Percentiles rank a stretch among this genome's conserved stretches.
Conservation (phyloP, 2,888 invertebrate genomes). For the Epistrophe eligans region DNA sequence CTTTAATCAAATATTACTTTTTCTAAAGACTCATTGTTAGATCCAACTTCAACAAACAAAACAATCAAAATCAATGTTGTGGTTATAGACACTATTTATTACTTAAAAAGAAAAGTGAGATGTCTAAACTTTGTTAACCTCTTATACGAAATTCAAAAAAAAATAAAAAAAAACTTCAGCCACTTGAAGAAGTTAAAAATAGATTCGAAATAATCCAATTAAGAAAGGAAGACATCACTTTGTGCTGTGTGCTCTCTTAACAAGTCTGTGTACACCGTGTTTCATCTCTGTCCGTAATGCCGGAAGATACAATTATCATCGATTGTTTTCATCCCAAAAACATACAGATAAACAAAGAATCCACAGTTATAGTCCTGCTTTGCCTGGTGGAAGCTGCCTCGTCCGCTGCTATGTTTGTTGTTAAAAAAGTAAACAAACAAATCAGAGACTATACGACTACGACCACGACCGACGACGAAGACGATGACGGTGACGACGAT, state of each 20-base stretch:
- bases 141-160: neutral
- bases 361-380: constrained; percentile 11
- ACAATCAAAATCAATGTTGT: neutral
- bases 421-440: constrained; percentile 60
- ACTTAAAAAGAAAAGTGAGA: neutral
- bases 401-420: neutral
- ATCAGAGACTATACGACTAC: constrained; percentile 29
- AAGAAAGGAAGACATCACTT: constrained; percentile 38
- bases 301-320: constrained; percentile 67
- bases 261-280: constrained; percentile 41
- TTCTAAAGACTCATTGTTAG: neutral
- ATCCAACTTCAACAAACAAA: neutral
- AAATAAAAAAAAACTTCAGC: neutral
- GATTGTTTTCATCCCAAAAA: constrained; percentile 46
- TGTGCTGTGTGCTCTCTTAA: constrained; percentile 12
- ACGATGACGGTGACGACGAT: neutral
- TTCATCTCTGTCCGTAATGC: constrained; percentile 37
- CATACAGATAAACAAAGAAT: constrained; percentile 21
- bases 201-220: constrained; percentile 42
- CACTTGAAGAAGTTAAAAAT: constrained; percentile 35
- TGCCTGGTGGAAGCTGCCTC: constrained; percentile 14
- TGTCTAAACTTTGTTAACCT: constrained; percentile 4
- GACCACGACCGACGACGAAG: neutral
- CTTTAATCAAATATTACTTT: neutral
- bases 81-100: neutral